A percentile compares a stretch with the other conserved stretches of the same genome.
Conservation (phyloP, 2,797 vertebrate species). For the Sparidentex hasta region DNA sequence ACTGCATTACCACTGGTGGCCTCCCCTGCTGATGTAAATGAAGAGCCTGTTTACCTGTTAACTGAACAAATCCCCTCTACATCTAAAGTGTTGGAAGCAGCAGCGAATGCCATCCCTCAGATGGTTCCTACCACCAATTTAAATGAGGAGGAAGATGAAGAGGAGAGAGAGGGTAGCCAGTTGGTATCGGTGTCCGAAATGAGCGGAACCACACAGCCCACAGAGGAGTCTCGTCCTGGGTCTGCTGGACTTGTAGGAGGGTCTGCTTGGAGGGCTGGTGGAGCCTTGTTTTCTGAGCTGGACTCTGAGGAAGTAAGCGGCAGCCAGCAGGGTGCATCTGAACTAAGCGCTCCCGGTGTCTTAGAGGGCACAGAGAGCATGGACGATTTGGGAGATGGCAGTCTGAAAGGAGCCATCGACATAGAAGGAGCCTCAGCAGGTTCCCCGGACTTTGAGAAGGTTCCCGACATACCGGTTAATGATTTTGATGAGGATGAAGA, state of each 20-base stretch:
- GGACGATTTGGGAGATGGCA: constrained; percentile 87
- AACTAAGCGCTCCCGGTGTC: constrained; percentile 85
- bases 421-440: constrained; percentile 86
- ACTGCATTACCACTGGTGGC: constrained; percentile 28
- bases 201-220: constrained; percentile 87
- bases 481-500: constrained; percentile 82
- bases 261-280: constrained; percentile 79
- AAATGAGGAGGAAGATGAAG: constrained; percentile 83
- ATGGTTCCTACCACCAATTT: constrained; percentile 43
- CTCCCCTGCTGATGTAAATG: not conserved
- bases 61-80: constrained; percentile 48
- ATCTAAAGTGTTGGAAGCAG: constrained; percentile 17
- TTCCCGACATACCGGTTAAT: constrained; percentile 84
- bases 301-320: constrained; percentile 88
- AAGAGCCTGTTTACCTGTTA: constrained; percentile 37
- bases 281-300: constrained; percentile 81
- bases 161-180: constrained; percentile 84
- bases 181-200: constrained; percentile 87
- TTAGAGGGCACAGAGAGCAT: constrained; percentile 88
- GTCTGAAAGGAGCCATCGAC: constrained; percentile 86
- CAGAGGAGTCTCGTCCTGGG: constrained; percentile 85
- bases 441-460: constrained; percentile 86
- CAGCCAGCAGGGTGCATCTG: constrained; percentile 87
- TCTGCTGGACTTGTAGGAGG: constrained; percentile 79
- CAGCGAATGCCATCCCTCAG: constrained; percentile 9